These are phyloP conservation scores for Paedocypris sp. DNA, from an alignment of 2,113 vertebrate species.

Conservation along the genomic window DNA sequence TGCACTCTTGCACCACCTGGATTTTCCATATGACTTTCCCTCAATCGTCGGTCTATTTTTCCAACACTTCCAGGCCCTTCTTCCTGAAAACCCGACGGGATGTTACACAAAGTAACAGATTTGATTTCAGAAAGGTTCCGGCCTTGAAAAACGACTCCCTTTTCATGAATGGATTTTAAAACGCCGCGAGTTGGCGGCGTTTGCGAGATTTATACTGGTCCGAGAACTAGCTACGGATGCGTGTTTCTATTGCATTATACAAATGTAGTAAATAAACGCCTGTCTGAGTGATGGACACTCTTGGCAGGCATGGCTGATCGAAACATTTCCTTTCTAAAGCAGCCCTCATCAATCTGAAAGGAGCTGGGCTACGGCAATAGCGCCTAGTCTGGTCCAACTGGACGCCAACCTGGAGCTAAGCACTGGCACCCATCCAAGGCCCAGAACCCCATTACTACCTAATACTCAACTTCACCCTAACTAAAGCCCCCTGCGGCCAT, in stretches of 20 bases:
- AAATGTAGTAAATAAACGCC: conserved; percentile 54
- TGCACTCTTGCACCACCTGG: too few species aligned
- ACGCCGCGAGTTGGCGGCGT: too few species aligned
- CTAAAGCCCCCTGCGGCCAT: conserved; percentile 50
- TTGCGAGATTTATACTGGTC: too few species aligned
- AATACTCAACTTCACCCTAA: conserved; percentile 44
- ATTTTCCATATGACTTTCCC: too few species aligned
- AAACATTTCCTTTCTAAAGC: conserved; percentile 65
- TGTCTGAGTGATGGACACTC: conserved; percentile 62
- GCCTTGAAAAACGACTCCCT: too few species aligned
- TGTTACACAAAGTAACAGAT: too few species aligned
- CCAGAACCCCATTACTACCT: conserved; percentile 44
- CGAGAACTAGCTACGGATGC: too few species aligned
- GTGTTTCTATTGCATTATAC: not conserved
- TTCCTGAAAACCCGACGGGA: too few species aligned
- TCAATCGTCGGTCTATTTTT: too few species aligned
- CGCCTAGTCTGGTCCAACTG: conserved; percentile 14
- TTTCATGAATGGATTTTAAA: too few species aligned
- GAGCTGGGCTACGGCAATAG: conserved; percentile 33
- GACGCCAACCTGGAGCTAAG: conserved; percentile 8
- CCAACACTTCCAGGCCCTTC: too few species aligned
- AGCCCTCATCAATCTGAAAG: conserved; percentile 62
- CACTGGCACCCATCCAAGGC: conserved; percentile 5
- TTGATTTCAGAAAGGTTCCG: too few species aligned
- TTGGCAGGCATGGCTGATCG: conserved; percentile 63